Percentiles rank a stretch among this genome's conserved stretches.
Conservation (phyloP, 2,888 invertebrate genomes). For the Dendrolimus pini region DNA sequence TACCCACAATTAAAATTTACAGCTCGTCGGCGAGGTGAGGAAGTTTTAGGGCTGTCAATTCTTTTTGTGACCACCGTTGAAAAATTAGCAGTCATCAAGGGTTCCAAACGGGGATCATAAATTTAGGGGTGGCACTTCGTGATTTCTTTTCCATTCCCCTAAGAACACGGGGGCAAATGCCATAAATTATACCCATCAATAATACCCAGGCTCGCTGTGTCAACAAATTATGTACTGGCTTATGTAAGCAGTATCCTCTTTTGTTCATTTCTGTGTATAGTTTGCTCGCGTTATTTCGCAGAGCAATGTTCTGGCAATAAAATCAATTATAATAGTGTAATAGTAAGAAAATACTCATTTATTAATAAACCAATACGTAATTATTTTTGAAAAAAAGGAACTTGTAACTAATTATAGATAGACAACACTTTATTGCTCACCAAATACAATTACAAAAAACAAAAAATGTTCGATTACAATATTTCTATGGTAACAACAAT, state of each 20-base stretch:
- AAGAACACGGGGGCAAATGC: constrained; percentile 49
- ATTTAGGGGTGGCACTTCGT: constrained; percentile 56
- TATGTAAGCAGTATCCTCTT: neutral
- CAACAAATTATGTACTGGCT: constrained; percentile 51
- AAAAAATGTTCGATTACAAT: no score
- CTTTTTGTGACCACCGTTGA: constrained; percentile 37
- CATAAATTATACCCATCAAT: constrained; percentile 71
- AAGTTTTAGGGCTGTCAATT: constrained; percentile 27
- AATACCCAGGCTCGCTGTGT: constrained; percentile 57
- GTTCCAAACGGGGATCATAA: constrained; percentile 55
- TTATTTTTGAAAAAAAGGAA: no score
- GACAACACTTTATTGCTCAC: no score
- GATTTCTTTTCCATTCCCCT: constrained; percentile 61
- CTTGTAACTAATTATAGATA: no score
- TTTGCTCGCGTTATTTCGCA: no score
- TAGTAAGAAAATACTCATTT: no score
- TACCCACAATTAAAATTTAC: constrained; percentile 34
- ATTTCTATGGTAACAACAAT: no score
- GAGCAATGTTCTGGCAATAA: no score
- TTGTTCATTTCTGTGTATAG: neutral
- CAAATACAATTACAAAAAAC: no score
- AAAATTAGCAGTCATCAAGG: constrained; percentile 65
- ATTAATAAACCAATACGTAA: no score
- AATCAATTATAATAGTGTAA: no score
- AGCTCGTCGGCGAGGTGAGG: constrained; percentile 25